A percentile compares a stretch with the other conserved stretches of the same genome.
These are phyloP conservation scores for Aspidiotus rigidus DNA, from an alignment of 2,888 invertebrate genomes.

Conservation along the genomic window DNA sequence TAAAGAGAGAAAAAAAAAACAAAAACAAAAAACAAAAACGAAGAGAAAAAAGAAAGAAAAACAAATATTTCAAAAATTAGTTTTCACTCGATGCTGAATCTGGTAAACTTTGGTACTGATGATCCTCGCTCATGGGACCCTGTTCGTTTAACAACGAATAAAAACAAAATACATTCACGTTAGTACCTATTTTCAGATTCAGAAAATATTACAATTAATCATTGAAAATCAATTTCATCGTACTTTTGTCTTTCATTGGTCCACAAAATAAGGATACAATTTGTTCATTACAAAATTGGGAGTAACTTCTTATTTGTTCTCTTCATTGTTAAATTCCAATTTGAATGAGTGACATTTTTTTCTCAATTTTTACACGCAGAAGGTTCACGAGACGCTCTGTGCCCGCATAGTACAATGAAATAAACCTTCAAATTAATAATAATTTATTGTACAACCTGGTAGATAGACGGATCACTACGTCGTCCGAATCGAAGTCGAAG, in stretches of 20 bases:
- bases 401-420: no score
- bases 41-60: no score
- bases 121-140: conserved; percentile 17
- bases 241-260: no score
- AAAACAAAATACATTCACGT: background rate
- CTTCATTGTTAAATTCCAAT: no score
- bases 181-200: no score
- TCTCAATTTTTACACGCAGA: background rate
- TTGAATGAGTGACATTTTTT: no score
- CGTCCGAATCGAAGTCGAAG: conserved; percentile 67
- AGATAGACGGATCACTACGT: conserved; percentile 59
- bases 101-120: conserved; percentile 19
- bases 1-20: no score
- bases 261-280: no score
- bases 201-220: no score
- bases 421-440: background rate
- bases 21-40: no score
- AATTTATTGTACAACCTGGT: conserved; percentile 31
- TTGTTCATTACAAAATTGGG: no score
- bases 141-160: background rate
- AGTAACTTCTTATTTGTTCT: background rate
- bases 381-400: background rate
- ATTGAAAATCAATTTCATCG: no score
- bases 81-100: conserved; percentile 9
- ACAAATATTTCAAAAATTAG: conserved; percentile 1